Base-by-base conservation (phyloP, 92 coral and sea anemone genomes). In the Blastomussa wellsi region DNA sequence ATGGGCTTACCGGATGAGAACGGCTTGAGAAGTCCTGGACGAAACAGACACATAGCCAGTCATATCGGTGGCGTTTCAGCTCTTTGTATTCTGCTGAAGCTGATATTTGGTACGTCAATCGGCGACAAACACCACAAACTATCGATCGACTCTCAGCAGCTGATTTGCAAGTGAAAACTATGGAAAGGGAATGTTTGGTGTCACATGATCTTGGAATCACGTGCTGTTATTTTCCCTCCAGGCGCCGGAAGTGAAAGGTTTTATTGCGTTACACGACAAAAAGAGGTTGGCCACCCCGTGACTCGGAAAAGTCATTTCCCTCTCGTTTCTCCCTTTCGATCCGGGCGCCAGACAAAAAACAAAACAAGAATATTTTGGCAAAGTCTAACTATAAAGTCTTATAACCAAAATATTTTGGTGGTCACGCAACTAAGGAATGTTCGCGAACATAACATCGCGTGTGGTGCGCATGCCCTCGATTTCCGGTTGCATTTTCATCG, bases 71-170 rank as follows among this genome's bases (percentile, higher is more conserved):
- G 17, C 20, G 59, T 41, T 55, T 24, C 47, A 81, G 57, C 20
- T 74, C 74, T 80, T 66, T 80, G 65, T 67, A 44, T 81, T 69
- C 85, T 47, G 74, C 84, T 80, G 84, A 80, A 65, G 84, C 84
- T 42, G 44, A 64, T 80, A 64, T 66, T 17, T 9, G 41, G 35
- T 13, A 32, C 29, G 42, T 67, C 53, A 47, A 41, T 41, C 29
- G 41, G 35, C 48, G 37, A 33, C 12, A 55, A 39, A 60, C 38
- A 60, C 49, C 10, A 39, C 39, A 41, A 42, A 38, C 32, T 22
- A 73, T 52, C 52, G 4, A 28, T 24, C 41, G 22, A 0, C 9
- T 44, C 6, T 29, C 49, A 17, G 26, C 48, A 76, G 64, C 39
- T 32, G 64, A 76, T 65, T 67, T 9, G 64, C 62, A 64, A 65